These are phyloP conservation scores for Argynnis bischoffii DNA, from an alignment of 2,888 invertebrate species.

Conservation along the genomic window DNA sequence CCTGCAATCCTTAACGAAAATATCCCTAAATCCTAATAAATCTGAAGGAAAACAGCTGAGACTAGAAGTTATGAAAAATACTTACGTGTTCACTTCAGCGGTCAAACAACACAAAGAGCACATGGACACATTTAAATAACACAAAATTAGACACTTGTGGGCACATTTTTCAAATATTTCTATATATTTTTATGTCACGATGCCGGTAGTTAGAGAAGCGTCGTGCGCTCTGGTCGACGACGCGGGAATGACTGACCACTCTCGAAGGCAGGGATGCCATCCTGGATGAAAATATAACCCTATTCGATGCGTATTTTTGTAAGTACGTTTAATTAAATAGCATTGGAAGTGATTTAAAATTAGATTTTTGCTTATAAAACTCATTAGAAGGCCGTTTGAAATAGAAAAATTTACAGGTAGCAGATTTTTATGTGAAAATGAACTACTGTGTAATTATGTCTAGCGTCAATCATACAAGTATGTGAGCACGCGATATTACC, in stretches of 20 bases:
- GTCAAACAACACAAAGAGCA: constrained; percentile 32
- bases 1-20: background rate
- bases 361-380: background rate
- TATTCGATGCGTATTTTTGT: constrained; percentile 36
- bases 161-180: constrained; percentile 40
- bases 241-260: constrained; percentile 70
- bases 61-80: constrained; percentile 13
- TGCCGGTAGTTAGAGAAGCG: constrained; percentile 42
- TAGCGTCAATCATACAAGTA: no score
- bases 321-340: constrained; percentile 2
- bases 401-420: no score
- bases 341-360: background rate
- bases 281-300: constrained; percentile 41
- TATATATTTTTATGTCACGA: constrained; percentile 50
- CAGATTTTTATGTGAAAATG: no score
- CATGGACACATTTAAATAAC: constrained; percentile 49
- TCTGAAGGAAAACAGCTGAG: constrained; percentile 7
- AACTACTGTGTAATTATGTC: no score
- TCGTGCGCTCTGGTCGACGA: constrained; percentile 57
- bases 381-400: no score
- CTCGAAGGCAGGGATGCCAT: constrained; percentile 57
- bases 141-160: constrained; percentile 43
- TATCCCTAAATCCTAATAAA: background rate
- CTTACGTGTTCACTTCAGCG: constrained; percentile 34
- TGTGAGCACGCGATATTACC: no score